Conservation (phyloP, 1,140 invertebrate species). For the Lethrus apterus region DNA sequence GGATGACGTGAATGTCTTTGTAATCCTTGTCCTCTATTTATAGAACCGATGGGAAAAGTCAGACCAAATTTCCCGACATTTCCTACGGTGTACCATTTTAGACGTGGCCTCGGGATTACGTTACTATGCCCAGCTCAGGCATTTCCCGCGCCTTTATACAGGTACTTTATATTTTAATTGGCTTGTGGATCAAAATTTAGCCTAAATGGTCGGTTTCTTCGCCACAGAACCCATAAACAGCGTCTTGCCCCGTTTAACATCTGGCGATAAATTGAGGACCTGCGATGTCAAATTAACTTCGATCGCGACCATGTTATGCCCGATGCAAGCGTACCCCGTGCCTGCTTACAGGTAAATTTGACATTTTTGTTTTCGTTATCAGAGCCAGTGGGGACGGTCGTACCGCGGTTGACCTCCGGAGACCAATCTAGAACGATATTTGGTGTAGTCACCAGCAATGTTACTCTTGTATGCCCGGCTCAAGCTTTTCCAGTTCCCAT, state of each 20-base stretch:
- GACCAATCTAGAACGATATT: conserved; percentile 51
- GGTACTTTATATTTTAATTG: conserved; percentile 39
- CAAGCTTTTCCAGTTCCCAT: conserved; percentile 53
- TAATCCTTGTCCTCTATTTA: conserved; percentile 22
- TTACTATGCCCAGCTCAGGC: conserved; percentile 53
- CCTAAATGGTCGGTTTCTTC: neutral
- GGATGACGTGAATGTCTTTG: neutral
- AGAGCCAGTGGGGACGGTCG: conserved; percentile 67
- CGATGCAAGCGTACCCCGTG: conserved; percentile 54
- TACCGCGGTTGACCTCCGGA: conserved; percentile 64
- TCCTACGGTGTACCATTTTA: conserved; percentile 48
- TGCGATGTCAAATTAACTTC: conserved; percentile 47
- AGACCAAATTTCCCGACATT: conserved; percentile 47
- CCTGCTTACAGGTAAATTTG: conserved; percentile 44
- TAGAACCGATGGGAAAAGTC: conserved; percentile 53
- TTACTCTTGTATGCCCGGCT: conserved; percentile 50
- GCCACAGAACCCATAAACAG: conserved; percentile 64
- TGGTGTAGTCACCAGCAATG: neutral
- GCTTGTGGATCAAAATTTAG: neutral
- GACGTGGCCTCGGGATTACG: conserved; percentile 37
- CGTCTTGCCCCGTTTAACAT: conserved; percentile 67
- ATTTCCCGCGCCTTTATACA: conserved; percentile 49
- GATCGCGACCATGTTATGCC: conserved; percentile 55
- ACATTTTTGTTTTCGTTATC: conserved; percentile 29
- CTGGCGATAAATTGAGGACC: conserved; percentile 56